These are phyloP conservation scores for Ophonus ardosiacus DNA, from an alignment of 2,888 invertebrate species.

Conservation along the genomic window DNA sequence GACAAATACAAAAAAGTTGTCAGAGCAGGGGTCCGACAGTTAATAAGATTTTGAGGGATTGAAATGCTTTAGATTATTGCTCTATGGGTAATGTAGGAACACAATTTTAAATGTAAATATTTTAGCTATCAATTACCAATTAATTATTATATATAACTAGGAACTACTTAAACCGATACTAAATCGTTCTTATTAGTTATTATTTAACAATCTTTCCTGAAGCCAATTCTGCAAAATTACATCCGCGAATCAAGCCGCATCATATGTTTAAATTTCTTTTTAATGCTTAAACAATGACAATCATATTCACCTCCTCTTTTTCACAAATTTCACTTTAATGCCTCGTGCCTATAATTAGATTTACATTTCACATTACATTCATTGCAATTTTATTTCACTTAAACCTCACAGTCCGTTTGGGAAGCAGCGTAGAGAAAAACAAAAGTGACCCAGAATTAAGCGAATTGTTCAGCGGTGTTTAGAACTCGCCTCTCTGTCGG, in stretches of 20 bases:
- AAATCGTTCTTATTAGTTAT: too few species aligned
- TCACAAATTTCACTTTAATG: slow-evolving; percentile 42
- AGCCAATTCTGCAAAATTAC: neutral
- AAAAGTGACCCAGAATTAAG: slow-evolving; percentile 36
- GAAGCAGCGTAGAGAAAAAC: slow-evolving; percentile 23
- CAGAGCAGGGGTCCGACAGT: too few species aligned
- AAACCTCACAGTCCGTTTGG: neutral
- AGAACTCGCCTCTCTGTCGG: neutral
- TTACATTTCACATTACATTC: slow-evolving; percentile 36
- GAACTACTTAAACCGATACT: too few species aligned
- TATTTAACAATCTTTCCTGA: too few species aligned
- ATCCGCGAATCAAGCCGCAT: neutral
- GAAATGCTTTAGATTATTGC: too few species aligned
- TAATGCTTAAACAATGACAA: slow-evolving; percentile 26
- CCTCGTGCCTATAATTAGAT: slow-evolving; percentile 30
- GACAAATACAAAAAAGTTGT: too few species aligned
- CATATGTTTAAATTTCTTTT: slow-evolving; percentile 14
- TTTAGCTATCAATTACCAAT: too few species aligned
- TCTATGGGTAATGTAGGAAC: too few species aligned
- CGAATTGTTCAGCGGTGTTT: slow-evolving; percentile 21
- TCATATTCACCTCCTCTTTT: slow-evolving; percentile 3
- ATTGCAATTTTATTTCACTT: slow-evolving; percentile 48
- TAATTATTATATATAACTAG: too few species aligned
- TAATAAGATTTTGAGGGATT: too few species aligned
- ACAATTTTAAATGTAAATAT: too few species aligned